Base-by-base conservation (phyloP, 2,797 vertebrate genomes). In the Eospalax fontanierii region DNA sequence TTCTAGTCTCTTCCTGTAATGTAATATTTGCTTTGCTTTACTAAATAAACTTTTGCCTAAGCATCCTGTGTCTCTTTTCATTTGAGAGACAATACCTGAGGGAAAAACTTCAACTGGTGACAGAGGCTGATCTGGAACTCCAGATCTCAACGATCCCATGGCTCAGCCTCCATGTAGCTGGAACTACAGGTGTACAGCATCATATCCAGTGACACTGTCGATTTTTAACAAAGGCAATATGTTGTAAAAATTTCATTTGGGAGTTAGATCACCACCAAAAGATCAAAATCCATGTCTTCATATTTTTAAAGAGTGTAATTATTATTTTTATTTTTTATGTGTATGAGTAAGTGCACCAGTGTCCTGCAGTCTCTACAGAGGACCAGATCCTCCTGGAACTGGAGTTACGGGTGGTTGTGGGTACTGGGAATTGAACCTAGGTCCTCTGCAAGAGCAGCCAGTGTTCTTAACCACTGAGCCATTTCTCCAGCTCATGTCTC, bases 211-310 rank as follows among this genome's bases (percentile, higher is more conserved):
- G 24, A 40, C 22, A 88, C 10, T 46, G 2, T 6, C 12, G 57
- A 50, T 88, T 90, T 66, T 63, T 50, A 61, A 70, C 76, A 87
- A 78, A 43, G 15, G 65, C 1, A 38, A 79, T 46, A 63, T 59
- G 83, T 76, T 73, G 11, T 46, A 73, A 83, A n/a, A 87, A 59
- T 93, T 66, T 66, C n/a, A 46, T 76, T 71, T 54, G 18, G n/a
- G 54, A 54, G 28, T 35, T 87, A 65, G 82, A 70, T 87, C 26
- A 66, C 40, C 46, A 84, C 1, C 4, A 68, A 61, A 76, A 79
- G 4, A 28, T 46, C 38, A 87, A 87, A 87, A 61, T 59, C 35
- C 40, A 35, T 40, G 8, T 61, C 3, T 70, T 1, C 71, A 28
- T 22, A 74, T 65, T 79, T 63, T 88, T 83, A 57, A 50, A 50